These are phyloP conservation scores for Hypsibius dujardini DNA, from an alignment of 1,140 invertebrate species.

Conservation along the genomic window DNA sequence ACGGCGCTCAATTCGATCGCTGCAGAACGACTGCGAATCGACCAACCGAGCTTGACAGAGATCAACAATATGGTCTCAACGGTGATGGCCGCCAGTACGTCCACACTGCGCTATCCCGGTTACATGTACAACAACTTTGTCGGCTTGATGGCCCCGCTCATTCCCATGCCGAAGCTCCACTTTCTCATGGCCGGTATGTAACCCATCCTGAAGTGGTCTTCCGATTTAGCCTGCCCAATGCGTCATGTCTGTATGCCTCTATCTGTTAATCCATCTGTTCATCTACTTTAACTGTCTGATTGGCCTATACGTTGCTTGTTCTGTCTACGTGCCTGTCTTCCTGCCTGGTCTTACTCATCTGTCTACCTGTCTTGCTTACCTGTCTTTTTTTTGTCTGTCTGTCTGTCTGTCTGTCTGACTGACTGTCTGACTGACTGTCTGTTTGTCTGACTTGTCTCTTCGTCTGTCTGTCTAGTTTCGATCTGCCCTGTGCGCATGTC, in stretches of 20 bases:
- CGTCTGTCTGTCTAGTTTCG: no score
- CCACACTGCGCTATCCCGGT: constrained; percentile 65
- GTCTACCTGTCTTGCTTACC: no score
- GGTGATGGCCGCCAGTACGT: constrained; percentile 90
- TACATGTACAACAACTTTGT: constrained; percentile 98
- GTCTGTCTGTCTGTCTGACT: constrained; percentile 16
- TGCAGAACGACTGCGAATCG: constrained; percentile 75
- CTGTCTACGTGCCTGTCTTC: no score
- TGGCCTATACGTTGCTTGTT: constrained; percentile 16
- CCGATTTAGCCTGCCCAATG: no score
- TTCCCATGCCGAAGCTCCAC: constrained; percentile 85
- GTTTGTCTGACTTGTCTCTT: no score
- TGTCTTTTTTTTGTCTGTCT: constrained; percentile 14
- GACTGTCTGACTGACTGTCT: no score
- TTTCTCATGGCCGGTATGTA: constrained; percentile 87
- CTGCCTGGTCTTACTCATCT: no score
- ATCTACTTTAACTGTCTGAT: constrained; percentile 17
- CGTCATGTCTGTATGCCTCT: no score
- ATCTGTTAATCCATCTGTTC: not conserved
- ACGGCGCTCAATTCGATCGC: constrained; percentile 91
- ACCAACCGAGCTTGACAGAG: constrained; percentile 87
- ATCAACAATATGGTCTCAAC: constrained; percentile 91
- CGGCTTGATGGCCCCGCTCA: constrained; percentile 79
- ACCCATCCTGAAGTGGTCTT: no score
- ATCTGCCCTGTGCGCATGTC: no score